Base-by-base conservation (phyloP, 2,888 invertebrate species). In the Hirtodrosophila trivittata region DNA sequence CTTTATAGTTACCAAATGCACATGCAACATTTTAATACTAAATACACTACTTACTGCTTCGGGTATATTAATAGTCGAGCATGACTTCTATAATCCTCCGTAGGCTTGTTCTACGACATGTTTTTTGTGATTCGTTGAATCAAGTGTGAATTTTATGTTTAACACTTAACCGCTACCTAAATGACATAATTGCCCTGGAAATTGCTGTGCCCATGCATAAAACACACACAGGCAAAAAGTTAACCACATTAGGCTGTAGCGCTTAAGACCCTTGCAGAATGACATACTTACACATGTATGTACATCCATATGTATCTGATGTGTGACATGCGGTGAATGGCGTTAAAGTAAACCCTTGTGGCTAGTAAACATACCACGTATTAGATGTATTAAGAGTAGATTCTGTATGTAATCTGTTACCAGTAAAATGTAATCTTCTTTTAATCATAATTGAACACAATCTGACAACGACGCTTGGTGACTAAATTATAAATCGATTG, bases 131-230 rank as follows among this genome's bases (percentile, higher is more conserved):
- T 59, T 54, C 32, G 43, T 25, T 45, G 51, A 70, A 60, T 66
- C 66, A 66, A 65, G 54, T 57, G 78, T 38, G 54, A 62, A 43
- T 74, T 59, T 59, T 37, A 59, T 78, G 71, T 62, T 54, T 42
- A 66, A 63, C 75, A 66, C 66, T 63, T 77, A 64, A 57, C 58
- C 60, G 49, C 55, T 42, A 64, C 49, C 56, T 75, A 78, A 75
- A 56, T 65, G 71, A 38, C 62, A 62, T 78, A 78, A 75, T 75
- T 78, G 75, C 49, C 46, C 58, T 28, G 60, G 38, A 75, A 70
- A 77, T 63, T 51, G 73, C 51, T 56, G 50, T 45, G 58, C 1
- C 12, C 65, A 50, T 46, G 54, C 47, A 70, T 70, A 52, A 64
- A 65, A 56, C 30, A 75, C 33, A 26, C 16, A 28, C 14, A 65